These are phyloP conservation scores for Coendou prehensilis DNA, from an alignment of 2,797 vertebrate species.

Conservation along the genomic window DNA sequence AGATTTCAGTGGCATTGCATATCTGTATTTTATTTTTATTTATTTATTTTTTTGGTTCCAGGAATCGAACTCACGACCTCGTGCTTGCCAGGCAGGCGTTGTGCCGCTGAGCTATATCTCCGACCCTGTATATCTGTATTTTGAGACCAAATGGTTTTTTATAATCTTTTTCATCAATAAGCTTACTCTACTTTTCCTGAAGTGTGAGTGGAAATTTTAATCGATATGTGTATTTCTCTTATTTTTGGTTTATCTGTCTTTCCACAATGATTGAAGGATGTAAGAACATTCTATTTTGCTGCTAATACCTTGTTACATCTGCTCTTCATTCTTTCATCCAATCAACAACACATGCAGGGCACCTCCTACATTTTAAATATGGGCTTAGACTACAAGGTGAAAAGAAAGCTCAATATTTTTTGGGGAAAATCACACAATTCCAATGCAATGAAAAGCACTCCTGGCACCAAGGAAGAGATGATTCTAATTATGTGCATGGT, in stretches of 20 bases:
- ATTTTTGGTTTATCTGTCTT: background rate
- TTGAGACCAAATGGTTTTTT: background rate
- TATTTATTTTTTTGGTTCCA: too few species aligned
- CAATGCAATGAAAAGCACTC: background rate
- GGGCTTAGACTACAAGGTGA: background rate
- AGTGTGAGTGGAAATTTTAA: background rate
- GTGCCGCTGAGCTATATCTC: too few species aligned
- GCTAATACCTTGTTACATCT: background rate
- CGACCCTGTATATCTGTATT: background rate
- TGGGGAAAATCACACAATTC: background rate
- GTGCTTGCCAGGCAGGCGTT: too few species aligned
- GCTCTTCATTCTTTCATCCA: background rate
- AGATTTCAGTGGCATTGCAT: background rate
- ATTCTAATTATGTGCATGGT: background rate
- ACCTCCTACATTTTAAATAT: background rate
- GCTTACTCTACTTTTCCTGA: background rate
- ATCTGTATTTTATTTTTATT: background rate
- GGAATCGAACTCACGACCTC: too few species aligned
- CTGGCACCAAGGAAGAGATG: background rate
- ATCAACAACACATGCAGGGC: background rate
- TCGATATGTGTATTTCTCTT: conserved; percentile 47
- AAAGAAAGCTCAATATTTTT: background rate
- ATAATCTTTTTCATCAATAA: background rate
- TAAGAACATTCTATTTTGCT: background rate
- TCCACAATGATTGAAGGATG: background rate